Evolutionary conservation across 2,888 invertebrate genomes (phyloP).

Genomic region (Bimastos eiseni): DNA sequence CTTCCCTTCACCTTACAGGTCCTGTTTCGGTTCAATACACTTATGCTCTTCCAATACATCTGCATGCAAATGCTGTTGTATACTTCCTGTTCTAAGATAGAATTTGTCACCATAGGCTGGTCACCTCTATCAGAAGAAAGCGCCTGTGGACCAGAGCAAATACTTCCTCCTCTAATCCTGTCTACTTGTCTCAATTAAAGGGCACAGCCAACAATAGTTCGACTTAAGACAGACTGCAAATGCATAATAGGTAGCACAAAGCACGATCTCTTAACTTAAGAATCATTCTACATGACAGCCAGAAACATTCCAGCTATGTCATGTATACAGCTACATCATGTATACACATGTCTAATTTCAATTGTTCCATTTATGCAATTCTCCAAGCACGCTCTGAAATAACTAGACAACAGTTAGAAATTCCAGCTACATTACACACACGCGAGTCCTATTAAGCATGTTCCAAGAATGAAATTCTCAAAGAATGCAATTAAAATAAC

Average conservation of each 20-base stretch:
- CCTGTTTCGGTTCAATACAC: neutral
- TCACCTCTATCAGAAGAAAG: neutral
- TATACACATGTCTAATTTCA: neutral
- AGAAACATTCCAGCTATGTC: neutral
- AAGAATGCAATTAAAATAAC: neutral
- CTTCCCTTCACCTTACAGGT: neutral
- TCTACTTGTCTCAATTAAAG: neutral
- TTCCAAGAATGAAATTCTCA: neutral
- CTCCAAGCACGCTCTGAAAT: too few relatives aligned
- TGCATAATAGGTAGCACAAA: neutral
- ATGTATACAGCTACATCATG: neutral
- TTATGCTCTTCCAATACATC: neutral
- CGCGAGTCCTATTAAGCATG: neutral
- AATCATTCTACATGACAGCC: neutral
- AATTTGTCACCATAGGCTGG: neutral
- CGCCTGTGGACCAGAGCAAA: neutral
- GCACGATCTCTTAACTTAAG: neutral
- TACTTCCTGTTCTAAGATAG: neutral
- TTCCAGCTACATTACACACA: too few relatives aligned
- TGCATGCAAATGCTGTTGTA: neutral
- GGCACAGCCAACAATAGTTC: neutral
- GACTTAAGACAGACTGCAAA: neutral
- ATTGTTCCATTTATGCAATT: too few relatives aligned
- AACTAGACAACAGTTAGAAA: too few relatives aligned
- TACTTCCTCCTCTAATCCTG: neutral